Evolutionary conservation across 64 coral and sea anemone species (phyloP).

Genomic region (Montipora efflorescens): DNA sequence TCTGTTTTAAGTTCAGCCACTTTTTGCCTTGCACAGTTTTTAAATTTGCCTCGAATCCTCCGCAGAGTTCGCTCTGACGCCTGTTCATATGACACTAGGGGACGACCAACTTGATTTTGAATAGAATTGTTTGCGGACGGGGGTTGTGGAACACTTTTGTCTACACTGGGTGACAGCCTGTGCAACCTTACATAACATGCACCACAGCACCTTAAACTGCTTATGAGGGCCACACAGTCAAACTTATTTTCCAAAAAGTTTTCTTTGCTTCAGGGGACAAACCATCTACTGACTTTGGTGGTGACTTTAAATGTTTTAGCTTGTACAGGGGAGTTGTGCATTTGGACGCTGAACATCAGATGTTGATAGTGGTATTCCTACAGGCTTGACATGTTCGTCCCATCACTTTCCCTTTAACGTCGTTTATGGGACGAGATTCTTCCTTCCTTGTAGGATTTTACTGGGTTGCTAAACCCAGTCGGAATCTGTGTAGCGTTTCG

Average conservation of each 20-base stretch:
- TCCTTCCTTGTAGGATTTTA: not conserved
- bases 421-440: not conserved
- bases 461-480: too few species aligned
- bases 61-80: too few species aligned
- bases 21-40: too few species aligned
- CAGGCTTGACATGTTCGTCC: constrained; percentile 1
- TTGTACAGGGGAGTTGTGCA: too few species aligned
- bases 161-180: not conserved
- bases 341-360: not conserved
- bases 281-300: too few species aligned
- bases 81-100: too few species aligned
- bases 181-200: not conserved
- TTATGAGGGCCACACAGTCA: not conserved
- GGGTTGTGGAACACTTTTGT: not conserved
- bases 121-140: not conserved
- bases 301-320: too few species aligned
- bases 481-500: too few species aligned
- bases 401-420: not conserved
- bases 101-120: not conserved
- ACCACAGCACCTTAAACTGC: not conserved
- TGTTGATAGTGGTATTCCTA: not conserved
- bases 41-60: too few species aligned
- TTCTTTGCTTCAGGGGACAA: too few species aligned
- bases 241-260: not conserved
- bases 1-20: too few species aligned